Conservation (phyloP, 2,888 invertebrate genomes). For the Prenolepis imparis region DNA sequence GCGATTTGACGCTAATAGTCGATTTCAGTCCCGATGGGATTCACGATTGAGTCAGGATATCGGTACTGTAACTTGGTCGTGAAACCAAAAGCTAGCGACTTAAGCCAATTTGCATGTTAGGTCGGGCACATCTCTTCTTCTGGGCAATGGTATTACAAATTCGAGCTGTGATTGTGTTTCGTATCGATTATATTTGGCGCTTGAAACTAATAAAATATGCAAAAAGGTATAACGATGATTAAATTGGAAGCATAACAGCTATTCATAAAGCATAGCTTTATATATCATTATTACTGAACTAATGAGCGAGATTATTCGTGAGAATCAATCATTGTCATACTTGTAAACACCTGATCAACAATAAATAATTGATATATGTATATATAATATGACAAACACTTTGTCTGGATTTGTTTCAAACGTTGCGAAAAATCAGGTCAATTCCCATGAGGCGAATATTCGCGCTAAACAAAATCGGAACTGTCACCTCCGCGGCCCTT, state of each 20-base stretch:
- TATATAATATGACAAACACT: background rate
- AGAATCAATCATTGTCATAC: background rate
- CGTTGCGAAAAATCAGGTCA: background rate
- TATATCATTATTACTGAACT: constrained; percentile 14
- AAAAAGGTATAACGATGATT: background rate
- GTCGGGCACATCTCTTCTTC: background rate
- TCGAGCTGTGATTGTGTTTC: background rate
- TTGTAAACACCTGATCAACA: background rate
- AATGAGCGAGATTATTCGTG: background rate
- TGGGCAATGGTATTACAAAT: background rate
- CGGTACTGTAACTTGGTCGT: background rate
- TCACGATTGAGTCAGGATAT: constrained; percentile 5
- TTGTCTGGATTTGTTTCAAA: background rate
- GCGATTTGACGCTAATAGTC: constrained; percentile 39
- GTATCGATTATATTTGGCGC: background rate
- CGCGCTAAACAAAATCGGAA: background rate
- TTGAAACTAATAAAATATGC: background rate
- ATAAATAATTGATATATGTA: background rate
- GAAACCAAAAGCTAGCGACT: background rate
- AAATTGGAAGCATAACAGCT: background rate
- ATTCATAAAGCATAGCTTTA: no score
- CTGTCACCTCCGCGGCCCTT: background rate
- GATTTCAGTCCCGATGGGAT: constrained; percentile 8
- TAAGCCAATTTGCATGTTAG: background rate
- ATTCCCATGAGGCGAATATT: background rate